Evolutionary conservation across 2,888 invertebrate species (phyloP), one percentile per base, ranked within the genome.

Genomic region (Drosophila birchii): DNA sequence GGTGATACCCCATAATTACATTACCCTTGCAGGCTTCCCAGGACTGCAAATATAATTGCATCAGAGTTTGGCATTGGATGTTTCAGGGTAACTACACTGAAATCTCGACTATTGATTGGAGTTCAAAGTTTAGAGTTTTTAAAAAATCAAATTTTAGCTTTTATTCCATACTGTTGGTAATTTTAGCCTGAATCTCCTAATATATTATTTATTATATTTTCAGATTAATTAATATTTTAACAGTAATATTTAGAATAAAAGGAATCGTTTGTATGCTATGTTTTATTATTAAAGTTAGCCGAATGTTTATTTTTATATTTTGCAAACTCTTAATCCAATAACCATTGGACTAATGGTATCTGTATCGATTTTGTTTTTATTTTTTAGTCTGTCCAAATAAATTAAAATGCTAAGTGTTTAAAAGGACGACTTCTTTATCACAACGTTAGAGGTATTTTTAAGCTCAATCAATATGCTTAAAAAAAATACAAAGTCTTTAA

Each of bases 1-100:
- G 20, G 3, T 29, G 64, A 66, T 61, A 66, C 64, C 64, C 41
- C 32, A 34, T 34, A 43, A 41, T 43, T 3, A 4, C 12, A 23
- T 61, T 34, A 23, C 29, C 5, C n/a, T n/a, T 6, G n/a, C 39
- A 9, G 9, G 12, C 6, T 12, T 18, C 16, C 3, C 12, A 29
- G 18, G 2, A 20, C 20, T 16, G 32, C 18, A 6, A 6, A 29
- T 6, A 26, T 47, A 36, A 23, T 23, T 34, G 14, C 1, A 36
- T 8, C 2, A 5, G 5, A 47, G 29, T 11, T 6, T 14, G 12
- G 14, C 14, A 4, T 9, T 20, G 2, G 14, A 7, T 12, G 8
- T 11, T 29, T 29, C n/a, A 6, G n/a, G 49, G 20, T 20, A 20
- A 18, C 18, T 12, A 18, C 32, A 7, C 14, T 14, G 12, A 14